These are phyloP conservation scores for Hylaeus volcanicus DNA, from an alignment of 1,140 invertebrate genomes.

Conservation along the genomic window DNA sequence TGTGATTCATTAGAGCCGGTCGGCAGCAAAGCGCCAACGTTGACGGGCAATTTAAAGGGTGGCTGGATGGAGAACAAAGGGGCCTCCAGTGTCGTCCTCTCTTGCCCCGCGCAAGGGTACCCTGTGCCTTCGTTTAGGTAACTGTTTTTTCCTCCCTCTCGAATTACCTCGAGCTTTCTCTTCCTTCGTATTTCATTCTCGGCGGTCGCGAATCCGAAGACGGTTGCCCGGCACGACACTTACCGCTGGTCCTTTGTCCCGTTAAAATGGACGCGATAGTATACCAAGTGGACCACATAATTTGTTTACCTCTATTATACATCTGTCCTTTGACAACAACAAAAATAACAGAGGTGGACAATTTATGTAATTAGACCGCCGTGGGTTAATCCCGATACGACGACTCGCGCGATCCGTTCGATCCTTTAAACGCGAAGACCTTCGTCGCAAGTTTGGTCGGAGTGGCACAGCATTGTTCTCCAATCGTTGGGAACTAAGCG, in stretches of 20 bases:
- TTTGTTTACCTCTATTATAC: too few species aligned
- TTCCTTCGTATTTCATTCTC: background rate
- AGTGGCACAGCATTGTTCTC: constrained; percentile 20
- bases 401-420: background rate
- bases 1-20: constrained; percentile 71
- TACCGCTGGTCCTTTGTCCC: too few species aligned
- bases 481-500: constrained; percentile 23
- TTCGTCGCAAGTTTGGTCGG: background rate
- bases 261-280: too few species aligned
- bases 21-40: constrained; percentile 73
- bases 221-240: too few species aligned
- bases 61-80: constrained; percentile 71
- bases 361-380: background rate
- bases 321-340: too few species aligned
- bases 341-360: background rate
- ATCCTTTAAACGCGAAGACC: constrained; percentile 3
- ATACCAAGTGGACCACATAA: too few species aligned
- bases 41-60: constrained; percentile 72
- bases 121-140: constrained; percentile 88
- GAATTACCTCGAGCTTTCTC: background rate
- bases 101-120: constrained; percentile 86
- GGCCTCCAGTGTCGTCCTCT: constrained; percentile 81
- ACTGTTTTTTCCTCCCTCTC: constrained; percentile 38
- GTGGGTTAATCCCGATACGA: background rate
- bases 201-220: background rate